Evolutionary conservation across 2,888 invertebrate species (phyloP), one percentile per base, ranked within the genome.

Genomic region (Cheilosia soror): DNA sequence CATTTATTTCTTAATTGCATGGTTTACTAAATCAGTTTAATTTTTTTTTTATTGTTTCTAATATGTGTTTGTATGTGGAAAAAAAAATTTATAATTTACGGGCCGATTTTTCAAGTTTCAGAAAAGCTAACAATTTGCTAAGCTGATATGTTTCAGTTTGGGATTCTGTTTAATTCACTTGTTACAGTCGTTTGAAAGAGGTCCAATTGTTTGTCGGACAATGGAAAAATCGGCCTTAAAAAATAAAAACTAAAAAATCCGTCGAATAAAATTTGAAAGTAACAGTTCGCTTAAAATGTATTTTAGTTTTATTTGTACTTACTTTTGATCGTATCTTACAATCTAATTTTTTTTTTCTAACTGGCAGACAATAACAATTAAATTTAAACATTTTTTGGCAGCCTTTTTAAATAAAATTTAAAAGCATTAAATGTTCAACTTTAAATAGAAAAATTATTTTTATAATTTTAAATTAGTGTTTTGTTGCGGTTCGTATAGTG

Each of bases 281-380:
- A 49, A 27, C 51, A 33, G 2, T 25, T 37, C 49, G 37, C 29
- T n/a, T 37, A n/a, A 31, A 7, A 20, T 9, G 42, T 13, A 5
- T 15, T 42, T 27, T 65, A 11, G n/a, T 5, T 63, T 44, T 42
- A 31, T 53, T 60, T 76, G 68, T 76, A 76, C 76, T 76, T 76
- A 76, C 37, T 27, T 49, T 40, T 25, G 5, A 11, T 60, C 27
- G 27, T 5, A 40, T 65, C 31, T 27, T 57, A 11, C 7, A 47
- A 6, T 20, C 11, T 51, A 57, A 13, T 27, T 20, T 49, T 40
- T 25, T 2, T 53, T 27, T 51, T 66, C 13, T 15, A 77, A 82
- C 76, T 77, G 53, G 60, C 58, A 82, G 82, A 82, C 82, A 82
- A 82, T 82, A 82, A 82, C 60, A 72, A 72, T 47, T n/a, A 49